phyloP scores from a whole-genome alignment of 2,888 invertebrate genomes.

The Kryphioiulus occultus region DNA sequence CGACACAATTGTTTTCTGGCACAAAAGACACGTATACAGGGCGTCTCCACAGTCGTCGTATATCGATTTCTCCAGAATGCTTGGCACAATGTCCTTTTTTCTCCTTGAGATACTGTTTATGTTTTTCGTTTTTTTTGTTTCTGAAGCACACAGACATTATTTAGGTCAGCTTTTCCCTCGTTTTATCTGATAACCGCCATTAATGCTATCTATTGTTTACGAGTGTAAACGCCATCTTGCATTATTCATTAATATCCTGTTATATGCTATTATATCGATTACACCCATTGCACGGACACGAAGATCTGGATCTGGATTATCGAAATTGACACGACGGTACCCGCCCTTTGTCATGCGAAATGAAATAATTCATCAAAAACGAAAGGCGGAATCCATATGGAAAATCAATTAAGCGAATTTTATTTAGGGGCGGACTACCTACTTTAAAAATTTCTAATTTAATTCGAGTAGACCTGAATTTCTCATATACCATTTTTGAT shows the following conservation, averaged over 20 bases:
- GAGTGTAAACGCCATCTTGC: conserved; percentile 17
- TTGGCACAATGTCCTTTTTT: not conserved
- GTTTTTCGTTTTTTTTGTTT: not conserved
- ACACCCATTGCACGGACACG: not conserved
- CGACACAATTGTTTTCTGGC: too few species aligned
- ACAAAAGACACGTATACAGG: too few species aligned
- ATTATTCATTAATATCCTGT: conserved; percentile 35
- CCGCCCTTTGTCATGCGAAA: conserved; percentile 26
- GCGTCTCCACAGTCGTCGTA: too few species aligned
- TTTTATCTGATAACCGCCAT: conserved; percentile 3
- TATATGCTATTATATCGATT: conserved; percentile 31
- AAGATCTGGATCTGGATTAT: conserved; percentile 15
- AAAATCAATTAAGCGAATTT: not conserved
- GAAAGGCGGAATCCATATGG: not conserved
- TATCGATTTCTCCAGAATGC: too few species aligned
- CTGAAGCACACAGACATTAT: not conserved
- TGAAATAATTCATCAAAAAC: conserved; percentile 8
- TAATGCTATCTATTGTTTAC: conserved; percentile 17
- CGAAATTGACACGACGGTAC: not conserved
- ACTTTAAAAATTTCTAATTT: not conserved
- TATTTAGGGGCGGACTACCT: not conserved
- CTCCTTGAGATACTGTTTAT: not conserved
- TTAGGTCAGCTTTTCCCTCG: not conserved
- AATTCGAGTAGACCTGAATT: not conserved
- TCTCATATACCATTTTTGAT: too few species aligned